phyloP scores from a whole-genome alignment of 2,888 invertebrate genomes.

The Anodontia alba region DNA sequence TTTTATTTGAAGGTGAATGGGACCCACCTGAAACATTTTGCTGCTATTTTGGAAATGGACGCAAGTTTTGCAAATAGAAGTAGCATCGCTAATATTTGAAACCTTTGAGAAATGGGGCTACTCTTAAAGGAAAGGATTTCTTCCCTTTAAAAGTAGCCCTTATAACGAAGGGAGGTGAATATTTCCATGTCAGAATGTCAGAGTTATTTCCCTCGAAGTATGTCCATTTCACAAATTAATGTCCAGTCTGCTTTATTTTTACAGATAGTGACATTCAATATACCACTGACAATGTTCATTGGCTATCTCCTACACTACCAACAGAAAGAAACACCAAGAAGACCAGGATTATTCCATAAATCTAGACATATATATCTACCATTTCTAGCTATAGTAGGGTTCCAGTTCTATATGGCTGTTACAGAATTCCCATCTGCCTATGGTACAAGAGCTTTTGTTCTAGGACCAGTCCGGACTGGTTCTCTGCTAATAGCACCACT shows the following conservation, averaged over 20 bases:
- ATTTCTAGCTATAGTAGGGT: conserved; percentile 81
- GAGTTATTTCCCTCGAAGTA: no score
- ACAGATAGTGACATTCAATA: conserved; percentile 89
- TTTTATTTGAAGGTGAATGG: no score
- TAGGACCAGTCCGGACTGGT: conserved; percentile 93
- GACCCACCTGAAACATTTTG: no score
- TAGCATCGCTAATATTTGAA: no score
- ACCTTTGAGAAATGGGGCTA: no score
- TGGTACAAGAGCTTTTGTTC: conserved; percentile 90
- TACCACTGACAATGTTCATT: conserved; percentile 90
- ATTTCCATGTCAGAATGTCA: no score
- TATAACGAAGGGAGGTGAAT: no score
- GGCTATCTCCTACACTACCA: conserved; percentile 88
- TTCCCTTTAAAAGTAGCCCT: no score
- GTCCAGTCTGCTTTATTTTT: conserved; percentile 83
- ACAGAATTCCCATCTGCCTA: conserved; percentile 92
- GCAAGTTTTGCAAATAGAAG: no score
- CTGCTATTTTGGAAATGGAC: no score
- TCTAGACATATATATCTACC: conserved; percentile 66
- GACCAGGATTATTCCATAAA: conserved; percentile 41
- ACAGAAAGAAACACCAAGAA: conserved; percentile 34
- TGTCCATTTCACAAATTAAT: no score
- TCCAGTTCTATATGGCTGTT: conserved; percentile 87
- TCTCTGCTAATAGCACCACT: conserved; percentile 89
- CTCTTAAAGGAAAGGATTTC: no score